phyloP scores from a whole-genome alignment of 1,140 invertebrate species.

The Nasonia giraulti region DNA sequence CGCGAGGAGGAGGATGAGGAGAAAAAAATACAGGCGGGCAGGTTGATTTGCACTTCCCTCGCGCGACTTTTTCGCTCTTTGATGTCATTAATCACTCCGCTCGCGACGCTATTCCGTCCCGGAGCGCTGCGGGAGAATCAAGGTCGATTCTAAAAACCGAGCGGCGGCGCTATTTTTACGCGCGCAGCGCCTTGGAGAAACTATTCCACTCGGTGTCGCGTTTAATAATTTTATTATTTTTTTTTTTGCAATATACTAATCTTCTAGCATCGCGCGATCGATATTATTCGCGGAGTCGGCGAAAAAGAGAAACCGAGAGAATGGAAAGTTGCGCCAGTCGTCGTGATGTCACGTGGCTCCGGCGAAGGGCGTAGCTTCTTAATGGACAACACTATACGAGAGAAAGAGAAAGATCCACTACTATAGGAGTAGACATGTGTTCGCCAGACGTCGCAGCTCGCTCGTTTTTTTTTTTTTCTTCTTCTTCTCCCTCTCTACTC shows the following conservation, averaged over 20 bases:
- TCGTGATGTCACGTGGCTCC: constrained; percentile 48
- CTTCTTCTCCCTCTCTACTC: neutral
- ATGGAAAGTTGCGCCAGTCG: neutral
- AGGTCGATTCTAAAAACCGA: neutral
- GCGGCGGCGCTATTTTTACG: neutral
- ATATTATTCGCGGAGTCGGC: neutral
- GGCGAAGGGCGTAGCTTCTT: constrained; percentile 51
- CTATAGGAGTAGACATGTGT: constrained; percentile 54
- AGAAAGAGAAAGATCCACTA: neutral
- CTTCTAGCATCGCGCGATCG: too few species aligned
- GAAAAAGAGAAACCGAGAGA: neutral
- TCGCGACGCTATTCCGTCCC: neutral
- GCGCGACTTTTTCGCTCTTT: neutral
- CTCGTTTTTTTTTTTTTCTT: neutral
- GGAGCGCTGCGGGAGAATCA: neutral
- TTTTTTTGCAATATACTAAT: too few species aligned
- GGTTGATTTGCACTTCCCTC: neutral
- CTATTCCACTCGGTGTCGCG: neutral
- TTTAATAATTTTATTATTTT: too few species aligned
- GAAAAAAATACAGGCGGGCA: neutral
- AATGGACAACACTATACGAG: constrained; percentile 52
- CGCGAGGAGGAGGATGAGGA: neutral
- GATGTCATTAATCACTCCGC: neutral
- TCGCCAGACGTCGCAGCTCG: constrained; percentile 56
- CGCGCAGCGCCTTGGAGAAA: neutral